Evolutionary conservation across 2,113 vertebrate genomes (phyloP).

Genomic region (Scatophagus argus): DNA sequence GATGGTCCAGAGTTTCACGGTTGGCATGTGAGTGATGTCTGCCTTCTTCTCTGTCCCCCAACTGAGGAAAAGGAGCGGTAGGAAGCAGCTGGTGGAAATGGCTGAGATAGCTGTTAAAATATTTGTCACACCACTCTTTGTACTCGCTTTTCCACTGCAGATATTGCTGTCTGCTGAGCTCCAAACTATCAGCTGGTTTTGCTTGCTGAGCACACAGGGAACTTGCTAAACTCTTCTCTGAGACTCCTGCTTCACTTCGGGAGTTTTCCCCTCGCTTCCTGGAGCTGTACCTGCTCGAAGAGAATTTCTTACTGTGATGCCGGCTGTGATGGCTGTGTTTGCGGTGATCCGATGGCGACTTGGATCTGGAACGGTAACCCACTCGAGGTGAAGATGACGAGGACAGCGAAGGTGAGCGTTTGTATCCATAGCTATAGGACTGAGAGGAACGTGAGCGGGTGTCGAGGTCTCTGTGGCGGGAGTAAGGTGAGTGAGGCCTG

Average conservation of each 20-base stretch:
- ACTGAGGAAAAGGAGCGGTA: constrained; percentile 76
- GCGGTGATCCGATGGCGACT: constrained; percentile 46
- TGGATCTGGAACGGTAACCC: constrained; percentile 87
- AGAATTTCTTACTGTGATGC: constrained; percentile 61
- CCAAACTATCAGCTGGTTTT: constrained; percentile 73
- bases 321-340: constrained; percentile 42
- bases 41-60: constrained; percentile 13
- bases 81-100: constrained; percentile 84
- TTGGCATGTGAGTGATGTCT: constrained; percentile 60
- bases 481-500: constrained; percentile 89
- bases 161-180: constrained; percentile 88
- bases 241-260: neutral
- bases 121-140: constrained; percentile 95
- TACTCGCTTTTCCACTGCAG: constrained; percentile 94
- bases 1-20: constrained; percentile 17
- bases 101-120: constrained; percentile 87
- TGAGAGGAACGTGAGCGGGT: constrained; percentile 87
- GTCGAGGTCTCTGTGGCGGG: constrained; percentile 86
- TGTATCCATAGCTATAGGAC: constrained; percentile 91
- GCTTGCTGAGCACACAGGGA: constrained; percentile 62
- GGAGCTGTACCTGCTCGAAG: constrained; percentile 72
- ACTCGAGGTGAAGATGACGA: constrained; percentile 84
- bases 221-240: constrained; percentile 62
- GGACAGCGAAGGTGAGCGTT: constrained; percentile 85
- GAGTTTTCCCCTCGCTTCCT: constrained; percentile 9